A percentile compares a stretch with the other conserved stretches of the same genome.
These are phyloP conservation scores for Cuniculus paca DNA, from an alignment of 2,797 vertebrate species.

Conservation along the genomic window DNA sequence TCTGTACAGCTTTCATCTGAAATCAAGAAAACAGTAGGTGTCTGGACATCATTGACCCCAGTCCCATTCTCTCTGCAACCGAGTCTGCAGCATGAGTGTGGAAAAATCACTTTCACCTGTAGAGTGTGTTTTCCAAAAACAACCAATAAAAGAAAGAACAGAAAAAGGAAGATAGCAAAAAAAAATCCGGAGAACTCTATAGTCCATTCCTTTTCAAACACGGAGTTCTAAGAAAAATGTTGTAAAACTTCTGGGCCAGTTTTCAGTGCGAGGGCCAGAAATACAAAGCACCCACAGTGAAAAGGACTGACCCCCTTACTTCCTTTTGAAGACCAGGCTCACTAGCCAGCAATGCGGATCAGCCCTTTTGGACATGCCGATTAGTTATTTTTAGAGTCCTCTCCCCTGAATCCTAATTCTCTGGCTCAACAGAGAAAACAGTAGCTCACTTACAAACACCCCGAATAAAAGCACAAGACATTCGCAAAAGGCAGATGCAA, in stretches of 20 bases:
- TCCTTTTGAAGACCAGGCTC: conserved; percentile 69
- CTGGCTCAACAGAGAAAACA: conserved; percentile 53
- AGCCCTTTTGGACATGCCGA: conserved; percentile 67
- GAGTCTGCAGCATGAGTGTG: background rate
- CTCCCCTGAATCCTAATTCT: conserved; percentile 77
- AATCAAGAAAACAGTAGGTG: conserved; percentile 59
- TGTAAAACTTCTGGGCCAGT: conserved; percentile 50
- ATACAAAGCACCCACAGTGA: conserved; percentile 48
- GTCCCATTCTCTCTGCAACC: background rate
- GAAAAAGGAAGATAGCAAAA: accelerated
- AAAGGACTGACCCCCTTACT: conserved; percentile 39
- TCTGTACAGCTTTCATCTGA: conserved; percentile 46
- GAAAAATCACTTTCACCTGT: conserved; percentile 19
- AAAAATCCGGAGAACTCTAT: background rate
- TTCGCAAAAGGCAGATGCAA: conserved; percentile 35
- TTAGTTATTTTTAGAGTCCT: conserved; percentile 80
- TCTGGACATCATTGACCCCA: background rate
- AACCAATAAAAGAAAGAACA: background rate
- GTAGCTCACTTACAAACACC: conserved; percentile 64
- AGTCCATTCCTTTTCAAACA: conserved; percentile 36
- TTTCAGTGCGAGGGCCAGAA: conserved; percentile 59
- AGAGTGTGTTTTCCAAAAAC: background rate
- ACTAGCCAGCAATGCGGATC: conserved; percentile 76
- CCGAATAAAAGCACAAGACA: conserved; percentile 47
- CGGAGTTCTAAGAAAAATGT: conserved; percentile 45